Base-by-base conservation (phyloP, 1,140 invertebrate species). In the Parapsyche elsis region DNA sequence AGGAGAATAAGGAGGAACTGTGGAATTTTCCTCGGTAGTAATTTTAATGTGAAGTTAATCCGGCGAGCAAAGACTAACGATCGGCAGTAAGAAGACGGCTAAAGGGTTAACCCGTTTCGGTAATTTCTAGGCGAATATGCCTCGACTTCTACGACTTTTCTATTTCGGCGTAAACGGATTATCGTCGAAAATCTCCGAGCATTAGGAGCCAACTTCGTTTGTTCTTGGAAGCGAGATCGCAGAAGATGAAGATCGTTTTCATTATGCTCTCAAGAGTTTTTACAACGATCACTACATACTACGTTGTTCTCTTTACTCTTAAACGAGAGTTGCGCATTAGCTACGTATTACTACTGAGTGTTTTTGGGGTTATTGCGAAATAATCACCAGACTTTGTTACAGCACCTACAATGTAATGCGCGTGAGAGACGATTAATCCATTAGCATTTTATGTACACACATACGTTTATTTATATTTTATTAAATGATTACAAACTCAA, bases 11-110 rank as follows among this genome's bases (percentile, higher is more conserved):
- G 30, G 30, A 7, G 7, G 1, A 38, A 7, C 7, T 7, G 30
- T 38, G 30, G 30, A 38, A 38, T 38, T 38, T 7, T 7, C 30
- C 7, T 7, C 30, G 7, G 53, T 2, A 4, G 53, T 57, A 57
- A 57, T 57, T 57, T 57, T 1, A 57, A 57, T 57, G 53, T 57
- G 53, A 10, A 57, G 53, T 57, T 57, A 57, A 57, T 57, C 53
- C 53, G 53, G 53, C 53, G 53, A n/a, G 19, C 53, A 57, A 57
- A 57, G 53, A 57, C 53, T 57, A 57, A n/a, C 14, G 53, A 21
- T 57, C 14, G 19, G 53, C 14, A 2, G 53, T 21, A 57, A 21
- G 19, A 57, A n/a, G 53, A 7, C 30, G 5, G 53, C 53, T 57
- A 57, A 57, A 5, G 53, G 53, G 53, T 57, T 21, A 16, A 21